phyloP scores from a whole-genome alignment of 2,888 invertebrate genomes.

The Xanthia icteritia region DNA sequence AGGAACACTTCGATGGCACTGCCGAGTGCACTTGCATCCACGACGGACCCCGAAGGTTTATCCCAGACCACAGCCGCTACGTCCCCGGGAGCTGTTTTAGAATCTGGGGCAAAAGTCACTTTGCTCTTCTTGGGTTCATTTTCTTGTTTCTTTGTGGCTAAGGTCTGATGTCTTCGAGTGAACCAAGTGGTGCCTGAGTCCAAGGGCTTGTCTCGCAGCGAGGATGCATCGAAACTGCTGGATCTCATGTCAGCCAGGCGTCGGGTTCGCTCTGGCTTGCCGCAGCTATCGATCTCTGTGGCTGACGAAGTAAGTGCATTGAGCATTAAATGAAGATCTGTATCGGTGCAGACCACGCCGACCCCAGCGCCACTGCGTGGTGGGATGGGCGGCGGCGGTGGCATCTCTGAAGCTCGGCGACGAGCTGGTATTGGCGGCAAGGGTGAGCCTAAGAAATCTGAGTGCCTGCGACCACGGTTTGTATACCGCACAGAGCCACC shows the following conservation, averaged over 20 bases:
- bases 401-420: constrained; percentile 94
- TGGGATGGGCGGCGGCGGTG: constrained; percentile 89
- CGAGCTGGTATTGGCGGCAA: constrained; percentile 91
- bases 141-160: constrained; percentile 91
- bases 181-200: constrained; percentile 93
- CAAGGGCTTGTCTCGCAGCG: constrained; percentile 89
- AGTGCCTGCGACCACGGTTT: constrained; percentile 92
- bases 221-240: constrained; percentile 95
- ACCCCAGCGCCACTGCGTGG: constrained; percentile 90
- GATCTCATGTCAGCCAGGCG: constrained; percentile 93
- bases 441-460: constrained; percentile 92
- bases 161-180: constrained; percentile 94
- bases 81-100: constrained; percentile 90
- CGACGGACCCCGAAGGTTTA: constrained; percentile 93
- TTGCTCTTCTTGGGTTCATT: constrained; percentile 87
- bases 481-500: constrained; percentile 91
- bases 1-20: constrained; percentile 96
- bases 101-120: constrained; percentile 91
- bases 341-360: constrained; percentile 95
- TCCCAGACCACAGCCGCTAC: constrained; percentile 93
- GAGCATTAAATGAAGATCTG: constrained; percentile 94
- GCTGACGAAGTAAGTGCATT: constrained; percentile 95
- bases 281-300: constrained; percentile 94
- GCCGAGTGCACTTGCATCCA: constrained; percentile 95
- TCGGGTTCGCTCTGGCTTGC: constrained; percentile 90